Evolutionary conservation across 2,888 invertebrate species (phyloP).

Genomic region (Oxycera nigricornis): DNA sequence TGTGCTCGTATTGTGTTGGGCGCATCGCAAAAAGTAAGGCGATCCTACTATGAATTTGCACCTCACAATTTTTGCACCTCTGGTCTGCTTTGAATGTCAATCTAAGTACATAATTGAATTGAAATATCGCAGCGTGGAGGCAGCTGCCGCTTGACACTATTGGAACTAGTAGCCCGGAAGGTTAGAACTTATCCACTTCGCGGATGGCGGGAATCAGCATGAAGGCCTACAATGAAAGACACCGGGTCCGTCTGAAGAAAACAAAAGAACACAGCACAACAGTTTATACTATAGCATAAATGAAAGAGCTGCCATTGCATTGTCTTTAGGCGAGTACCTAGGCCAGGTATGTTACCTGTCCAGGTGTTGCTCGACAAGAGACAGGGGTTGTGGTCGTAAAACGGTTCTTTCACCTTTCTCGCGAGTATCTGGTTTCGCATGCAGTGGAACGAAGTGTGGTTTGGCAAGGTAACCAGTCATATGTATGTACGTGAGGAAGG

Average conservation of each 20-base stretch:
- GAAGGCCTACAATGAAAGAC: conserved; percentile 1
- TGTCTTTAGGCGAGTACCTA: not conserved
- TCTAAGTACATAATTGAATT: conserved; percentile 19
- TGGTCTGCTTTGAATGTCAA: conserved; percentile 29
- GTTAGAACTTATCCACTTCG: not conserved
- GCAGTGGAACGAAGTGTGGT: not conserved
- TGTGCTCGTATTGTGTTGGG: not conserved
- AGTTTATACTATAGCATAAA: conserved; percentile 1
- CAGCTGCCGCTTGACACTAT: not conserved
- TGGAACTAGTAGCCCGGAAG: not conserved
- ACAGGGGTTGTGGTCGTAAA: conserved; percentile 20
- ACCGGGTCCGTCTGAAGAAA: conserved; percentile 1
- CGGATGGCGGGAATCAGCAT: not conserved
- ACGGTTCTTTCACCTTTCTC: conserved; percentile 44
- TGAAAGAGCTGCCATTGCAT: not conserved
- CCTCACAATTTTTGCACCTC: not conserved
- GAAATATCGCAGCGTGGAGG: conserved; percentile 5
- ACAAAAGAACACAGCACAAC: too few species aligned
- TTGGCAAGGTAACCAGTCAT: not conserved
- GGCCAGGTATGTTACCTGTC: not conserved
- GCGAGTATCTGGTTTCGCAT: conserved; percentile 31
- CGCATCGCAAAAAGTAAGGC: conserved; percentile 26
- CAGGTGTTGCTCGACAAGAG: conserved; percentile 13
- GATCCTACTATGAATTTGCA: conserved; percentile 11
- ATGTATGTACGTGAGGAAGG: not conserved